These are phyloP conservation scores for Vanacampus margaritifer DNA, from an alignment of 2,113 vertebrate species.

Conservation along the genomic window DNA sequence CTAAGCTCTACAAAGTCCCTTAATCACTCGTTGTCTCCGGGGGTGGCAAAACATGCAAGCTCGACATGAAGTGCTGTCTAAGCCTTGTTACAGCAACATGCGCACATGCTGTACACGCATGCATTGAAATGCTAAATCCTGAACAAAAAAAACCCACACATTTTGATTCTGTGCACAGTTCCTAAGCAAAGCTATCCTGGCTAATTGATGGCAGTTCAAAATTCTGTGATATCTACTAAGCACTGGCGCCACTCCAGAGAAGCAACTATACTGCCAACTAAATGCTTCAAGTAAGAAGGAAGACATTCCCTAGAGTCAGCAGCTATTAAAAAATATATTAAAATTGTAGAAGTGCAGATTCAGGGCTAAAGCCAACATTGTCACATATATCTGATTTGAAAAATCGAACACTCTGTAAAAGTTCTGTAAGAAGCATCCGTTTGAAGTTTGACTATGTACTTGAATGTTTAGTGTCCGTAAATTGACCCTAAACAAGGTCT, in stretches of 20 bases:
- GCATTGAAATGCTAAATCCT: not conserved
- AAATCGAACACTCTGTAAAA: not conserved
- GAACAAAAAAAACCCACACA: slow-evolving; percentile 19
- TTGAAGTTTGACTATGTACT: no score
- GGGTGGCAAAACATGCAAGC: slow-evolving; percentile 44
- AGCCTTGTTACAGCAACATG: slow-evolving; percentile 8
- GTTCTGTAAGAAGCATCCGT: not conserved
- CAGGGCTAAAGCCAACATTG: no score
- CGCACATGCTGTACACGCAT: not conserved
- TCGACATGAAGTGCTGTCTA: slow-evolving; percentile 25
- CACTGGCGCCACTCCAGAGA: not conserved
- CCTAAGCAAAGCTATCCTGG: no score
- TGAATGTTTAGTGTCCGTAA: no score
- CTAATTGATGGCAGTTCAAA: not conserved
- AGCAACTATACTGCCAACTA: not conserved
- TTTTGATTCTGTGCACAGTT: not conserved
- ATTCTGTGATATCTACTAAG: not conserved
- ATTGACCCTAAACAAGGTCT: no score
- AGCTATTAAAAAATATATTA: slow-evolving; percentile 1
- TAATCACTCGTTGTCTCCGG: slow-evolving; percentile 47
- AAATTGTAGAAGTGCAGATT: not conserved
- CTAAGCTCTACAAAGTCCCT: slow-evolving; percentile 53
- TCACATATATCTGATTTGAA: not conserved
- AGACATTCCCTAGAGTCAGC: not conserved
- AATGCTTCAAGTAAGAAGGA: not conserved